Evolutionary conservation across 2,888 invertebrate species (phyloP).

Genomic region (Hypercompe scribonia): DNA sequence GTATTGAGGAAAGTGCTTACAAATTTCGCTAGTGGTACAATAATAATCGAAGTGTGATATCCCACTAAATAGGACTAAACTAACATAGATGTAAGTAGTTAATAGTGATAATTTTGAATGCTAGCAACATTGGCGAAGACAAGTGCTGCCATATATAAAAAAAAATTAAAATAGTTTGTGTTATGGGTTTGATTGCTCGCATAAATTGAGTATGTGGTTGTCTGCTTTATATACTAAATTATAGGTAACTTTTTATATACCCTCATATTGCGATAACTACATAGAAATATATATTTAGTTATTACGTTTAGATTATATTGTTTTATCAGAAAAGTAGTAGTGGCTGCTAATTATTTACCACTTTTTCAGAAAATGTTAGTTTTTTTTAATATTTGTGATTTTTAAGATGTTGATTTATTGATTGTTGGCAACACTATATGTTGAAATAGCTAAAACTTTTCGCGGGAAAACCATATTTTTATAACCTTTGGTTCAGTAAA

Average conservation of each 20-base stretch:
- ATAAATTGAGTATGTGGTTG: conserved; percentile 26
- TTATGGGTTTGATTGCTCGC: conserved; percentile 22
- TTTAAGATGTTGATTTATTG: conserved; percentile 11
- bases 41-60: conserved; percentile 57
- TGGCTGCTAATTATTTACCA: conserved; percentile 16
- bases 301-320: conserved; percentile 15
- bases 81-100: conserved; percentile 57
- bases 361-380: background rate
- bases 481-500: conserved; percentile 35
- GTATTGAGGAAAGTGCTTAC: conserved; percentile 26
- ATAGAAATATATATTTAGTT: conserved; percentile 14
- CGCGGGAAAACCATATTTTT: conserved; percentile 25
- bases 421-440: conserved; percentile 5
- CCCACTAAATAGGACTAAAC: conserved; percentile 46
- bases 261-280: conserved; percentile 11
- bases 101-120: conserved; percentile 47
- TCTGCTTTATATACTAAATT: conserved; percentile 15
- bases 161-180: conserved; percentile 7
- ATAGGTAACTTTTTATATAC: conserved; percentile 14
- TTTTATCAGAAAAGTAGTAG: conserved; percentile 9
- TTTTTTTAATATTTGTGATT: conserved; percentile 10
- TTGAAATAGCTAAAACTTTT: background rate
- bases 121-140: conserved; percentile 44
- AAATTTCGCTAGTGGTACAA: conserved; percentile 45
- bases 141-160: conserved; percentile 37